These are phyloP conservation scores for Calvadosia cruxmelitensis DNA, from an alignment of 30 jellyfish, hydroid and myxozoan species.

Conservation along the genomic window DNA sequence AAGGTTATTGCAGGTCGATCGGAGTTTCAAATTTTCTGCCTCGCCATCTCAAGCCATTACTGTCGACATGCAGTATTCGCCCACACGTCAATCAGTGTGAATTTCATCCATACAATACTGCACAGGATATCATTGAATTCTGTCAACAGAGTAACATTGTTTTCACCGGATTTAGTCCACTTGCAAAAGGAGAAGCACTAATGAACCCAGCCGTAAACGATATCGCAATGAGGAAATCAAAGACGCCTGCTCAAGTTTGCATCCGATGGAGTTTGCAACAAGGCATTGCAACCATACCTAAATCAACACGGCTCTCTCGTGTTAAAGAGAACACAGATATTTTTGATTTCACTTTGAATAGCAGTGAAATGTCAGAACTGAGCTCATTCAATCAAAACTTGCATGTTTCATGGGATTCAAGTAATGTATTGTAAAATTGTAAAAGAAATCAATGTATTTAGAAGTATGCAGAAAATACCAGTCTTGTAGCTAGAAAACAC, in stretches of 20 bases:
- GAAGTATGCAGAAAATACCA: too few species aligned
- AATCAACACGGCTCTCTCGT: background rate
- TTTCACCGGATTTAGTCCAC: background rate
- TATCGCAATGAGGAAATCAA: background rate
- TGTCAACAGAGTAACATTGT: background rate
- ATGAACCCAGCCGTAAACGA: background rate
- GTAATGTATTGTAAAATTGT: background rate
- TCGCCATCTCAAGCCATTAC: background rate
- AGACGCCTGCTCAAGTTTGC: conserved; percentile 1
- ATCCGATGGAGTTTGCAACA: background rate
- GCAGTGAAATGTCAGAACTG: background rate
- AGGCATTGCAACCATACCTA: background rate
- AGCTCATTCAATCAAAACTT: too few species aligned
- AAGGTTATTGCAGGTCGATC: background rate
- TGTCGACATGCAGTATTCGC: background rate
- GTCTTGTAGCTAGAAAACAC: too few species aligned
- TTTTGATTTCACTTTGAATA: background rate
- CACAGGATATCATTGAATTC: background rate
- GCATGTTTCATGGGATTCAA: background rate
- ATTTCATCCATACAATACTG: background rate
- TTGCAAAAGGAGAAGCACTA: background rate
- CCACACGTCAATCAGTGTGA: background rate
- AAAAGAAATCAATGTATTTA: too few species aligned
- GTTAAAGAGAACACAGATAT: background rate
- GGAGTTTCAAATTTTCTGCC: background rate